Evolutionary conservation across 2,797 vertebrate species (phyloP), one percentile per base, ranked within the genome.

Genomic region (Sebastes hubbsi): DNA sequence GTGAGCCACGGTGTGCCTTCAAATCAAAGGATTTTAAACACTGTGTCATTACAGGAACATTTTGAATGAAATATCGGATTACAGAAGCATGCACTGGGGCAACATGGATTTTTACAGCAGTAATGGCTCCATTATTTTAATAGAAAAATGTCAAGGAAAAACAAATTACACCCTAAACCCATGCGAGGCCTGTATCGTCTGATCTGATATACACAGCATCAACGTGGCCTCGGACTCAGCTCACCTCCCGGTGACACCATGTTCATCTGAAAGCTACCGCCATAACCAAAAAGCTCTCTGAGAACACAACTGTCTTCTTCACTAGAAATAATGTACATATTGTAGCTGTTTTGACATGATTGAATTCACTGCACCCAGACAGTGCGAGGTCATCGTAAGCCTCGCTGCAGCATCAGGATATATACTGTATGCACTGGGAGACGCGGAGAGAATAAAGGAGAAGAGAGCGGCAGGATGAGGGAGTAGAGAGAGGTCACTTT

Each of bases 401-500:
- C 75, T 65, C 46, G 65, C 89, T 70, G 85, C 86, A 82, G 88
- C 87, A 73, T 91, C 84, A 68, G 83, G 88, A 88, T 85, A 81
- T 49, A 49, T 59, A 85, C 78, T 63, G 87, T 85, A 77, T 63
- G 90, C 87, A 83, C 80, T 18, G 84, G 74, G 85, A 88, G 74
- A 88, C 84, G 87, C 13, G 85, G 81, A 68, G 83, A 85, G 87
- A 87, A 91, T 88, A 90, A 90, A 90, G 83, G 84, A 80, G 77
- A 78, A 30, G 85, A 80, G 89, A 91, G 87, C 73, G 78, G 88
- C 83, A 69, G 89, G 86, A 84, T 46, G 90, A 89, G 81, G 85
- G 84, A 59, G 88, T 49, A 81, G 90, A 90, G 92, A 93, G 94
- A 95, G 96, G 96, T 96, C 95, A 96, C 95, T 96, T 96, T 95